Evolutionary conservation across 2,888 invertebrate species (phyloP), one percentile per base, ranked within the genome.

Genomic region (Quadriops clusia): DNA sequence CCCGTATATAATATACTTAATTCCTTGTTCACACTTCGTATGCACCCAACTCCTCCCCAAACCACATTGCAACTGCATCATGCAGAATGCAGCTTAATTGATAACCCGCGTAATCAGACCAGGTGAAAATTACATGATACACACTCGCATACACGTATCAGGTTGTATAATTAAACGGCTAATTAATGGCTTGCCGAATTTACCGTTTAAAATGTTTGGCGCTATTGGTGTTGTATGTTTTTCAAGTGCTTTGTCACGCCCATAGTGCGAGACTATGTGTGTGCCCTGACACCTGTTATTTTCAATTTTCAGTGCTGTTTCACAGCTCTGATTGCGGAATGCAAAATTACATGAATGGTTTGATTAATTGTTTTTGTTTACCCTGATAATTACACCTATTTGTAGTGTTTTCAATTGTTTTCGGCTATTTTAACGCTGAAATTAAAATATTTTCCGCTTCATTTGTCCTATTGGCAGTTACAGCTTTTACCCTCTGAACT

Each of bases 341-440:
- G 50, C 46, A 44, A 53, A 56, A 57, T 55, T 56, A 54, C 54
- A 52, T 50, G 53, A 55, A 51, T 50, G 52, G 52, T 52, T 55
- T 58, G 58, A 58, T 58, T 56, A 58, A 59, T 59, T 56, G 57
- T 54, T 57, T 55, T 58, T 56, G 55, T 56, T 57, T 54, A 56
- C 55, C 50, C 44, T 43, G 47, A 49, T 52, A 56, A 56, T 56
- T 56, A 52, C 51, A 50, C 48, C 50, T 50, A 50, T 54, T 54
- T 55, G 53, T 53, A 48, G 51, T 51, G 50, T 52, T 50, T 47
- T 45, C 44, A 50, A 53, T 53, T 52, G 51, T 54, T 53, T 51
- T 50, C 50, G 43, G 46, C 50, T 47, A 47, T 49, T n/a, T n/a
- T n/a, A n/a, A n/a, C n/a, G n/a, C n/a, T n/a, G n/a, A n/a, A n/a